These are phyloP conservation scores for Nycticryphes semicollaris DNA, from an alignment of 2,113 vertebrate species.

Conservation along the genomic window DNA sequence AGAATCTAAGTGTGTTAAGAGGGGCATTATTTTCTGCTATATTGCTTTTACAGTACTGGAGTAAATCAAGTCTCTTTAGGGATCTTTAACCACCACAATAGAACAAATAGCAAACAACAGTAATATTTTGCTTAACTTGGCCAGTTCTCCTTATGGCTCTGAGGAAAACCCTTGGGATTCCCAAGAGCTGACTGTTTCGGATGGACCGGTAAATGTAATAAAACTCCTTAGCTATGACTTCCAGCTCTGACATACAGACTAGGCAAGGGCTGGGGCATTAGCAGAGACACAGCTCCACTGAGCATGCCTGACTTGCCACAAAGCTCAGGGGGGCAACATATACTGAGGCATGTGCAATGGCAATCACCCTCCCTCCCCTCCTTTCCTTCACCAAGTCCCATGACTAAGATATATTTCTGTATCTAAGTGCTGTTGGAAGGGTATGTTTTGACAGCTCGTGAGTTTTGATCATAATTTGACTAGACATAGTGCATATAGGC, in stretches of 20 bases:
- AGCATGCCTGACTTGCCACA: rapidly evolving
- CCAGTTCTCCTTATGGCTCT: not conserved
- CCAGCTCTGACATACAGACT: no score
- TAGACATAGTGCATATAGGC: not conserved
- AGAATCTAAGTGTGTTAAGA: not conserved
- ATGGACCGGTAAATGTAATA: not conserved
- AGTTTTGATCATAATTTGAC: conserved; percentile 16
- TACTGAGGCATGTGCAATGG: not conserved
- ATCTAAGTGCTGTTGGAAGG: not conserved
- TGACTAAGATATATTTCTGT: not conserved
- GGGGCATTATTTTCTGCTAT: not conserved
- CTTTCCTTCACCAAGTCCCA: not conserved
- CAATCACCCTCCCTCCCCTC: rapidly evolving
- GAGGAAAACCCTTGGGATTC: not conserved
- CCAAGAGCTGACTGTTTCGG: not conserved
- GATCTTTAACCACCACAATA: not conserved
- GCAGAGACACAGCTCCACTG: not conserved
- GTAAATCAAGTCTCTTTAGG: not conserved
- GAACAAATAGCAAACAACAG: not conserved
- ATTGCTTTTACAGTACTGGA: not conserved
- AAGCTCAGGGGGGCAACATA: not conserved
- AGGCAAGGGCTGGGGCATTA: not conserved
- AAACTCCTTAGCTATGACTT: not conserved
- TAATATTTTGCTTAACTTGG: not conserved
- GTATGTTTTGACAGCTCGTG: not conserved